phyloP scores from a whole-genome alignment of 2,888 invertebrate genomes.

The Phymatocera aterrima region DNA sequence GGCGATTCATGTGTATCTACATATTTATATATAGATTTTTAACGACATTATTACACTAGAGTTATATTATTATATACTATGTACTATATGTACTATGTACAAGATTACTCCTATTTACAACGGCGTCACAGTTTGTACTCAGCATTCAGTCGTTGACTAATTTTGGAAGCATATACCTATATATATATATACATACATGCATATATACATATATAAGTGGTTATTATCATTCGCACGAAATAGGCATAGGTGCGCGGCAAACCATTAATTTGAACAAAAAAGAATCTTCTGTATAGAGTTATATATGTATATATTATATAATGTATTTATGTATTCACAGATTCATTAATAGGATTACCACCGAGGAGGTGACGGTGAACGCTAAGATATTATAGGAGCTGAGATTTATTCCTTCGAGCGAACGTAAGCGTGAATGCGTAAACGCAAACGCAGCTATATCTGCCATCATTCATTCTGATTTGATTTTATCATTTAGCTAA shows the following conservation, averaged over 20 bases:
- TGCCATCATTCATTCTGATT: neutral
- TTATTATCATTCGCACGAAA: too few relatives aligned
- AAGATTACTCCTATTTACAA: constrained; percentile 30
- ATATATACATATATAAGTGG: neutral
- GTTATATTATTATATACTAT: constrained; percentile 20
- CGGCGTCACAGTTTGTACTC: constrained; percentile 48
- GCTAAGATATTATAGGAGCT: constrained; percentile 16
- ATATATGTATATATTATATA: neutral
- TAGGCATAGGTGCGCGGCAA: neutral
- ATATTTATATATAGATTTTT: constrained; percentile 39
- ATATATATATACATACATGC: neutral
- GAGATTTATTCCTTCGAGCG: constrained; percentile 5
- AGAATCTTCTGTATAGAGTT: constrained; percentile 11
- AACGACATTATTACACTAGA: constrained; percentile 28
- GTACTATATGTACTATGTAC: constrained; percentile 22
- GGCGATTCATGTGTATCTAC: constrained; percentile 43
- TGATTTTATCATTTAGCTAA: neutral
- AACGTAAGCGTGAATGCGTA: constrained; percentile 2
- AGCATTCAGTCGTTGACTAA: constrained; percentile 48
- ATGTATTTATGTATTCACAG: constrained; percentile 7
- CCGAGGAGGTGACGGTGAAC: neutral
- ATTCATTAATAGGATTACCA: constrained; percentile 24
- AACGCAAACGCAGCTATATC: constrained; percentile 12
- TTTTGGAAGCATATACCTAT: constrained; percentile 43
- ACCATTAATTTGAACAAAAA: constrained; percentile 23